Conservation (phyloP, 2,113 vertebrate genomes). For the Anser brachyrhynchus region DNA sequence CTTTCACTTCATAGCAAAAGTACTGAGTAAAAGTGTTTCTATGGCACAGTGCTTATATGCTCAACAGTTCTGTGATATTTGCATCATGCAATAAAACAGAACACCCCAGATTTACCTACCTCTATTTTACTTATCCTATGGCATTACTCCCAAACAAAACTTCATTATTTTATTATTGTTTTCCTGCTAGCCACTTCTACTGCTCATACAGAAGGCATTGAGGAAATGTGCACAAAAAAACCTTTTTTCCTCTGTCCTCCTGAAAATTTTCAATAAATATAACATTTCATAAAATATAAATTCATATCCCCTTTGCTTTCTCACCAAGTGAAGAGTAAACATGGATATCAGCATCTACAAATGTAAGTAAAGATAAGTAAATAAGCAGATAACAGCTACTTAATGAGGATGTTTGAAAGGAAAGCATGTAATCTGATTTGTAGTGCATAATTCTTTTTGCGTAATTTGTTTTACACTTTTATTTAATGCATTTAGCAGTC, state of each 20-base stretch:
- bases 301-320: constrained; percentile 9
- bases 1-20: background rate
- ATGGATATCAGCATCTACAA: background rate
- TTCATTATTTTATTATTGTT: background rate
- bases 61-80: background rate
- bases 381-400: constrained; percentile 3
- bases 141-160: background rate
- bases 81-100: background rate
- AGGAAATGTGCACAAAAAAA: background rate
- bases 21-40: background rate
- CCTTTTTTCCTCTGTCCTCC: background rate
- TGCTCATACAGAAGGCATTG: background rate
- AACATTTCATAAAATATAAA: constrained; percentile 24
- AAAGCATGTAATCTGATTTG: constrained; percentile 37
- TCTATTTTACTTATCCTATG: background rate
- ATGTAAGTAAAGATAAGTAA: background rate
- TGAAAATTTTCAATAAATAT: background rate
- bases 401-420: background rate
- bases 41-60: background rate
- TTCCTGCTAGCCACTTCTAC: background rate
- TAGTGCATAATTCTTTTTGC: constrained; percentile 35
- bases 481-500: background rate
- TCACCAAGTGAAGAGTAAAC: constrained; percentile 8
- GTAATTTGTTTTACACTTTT: constrained; percentile 49
- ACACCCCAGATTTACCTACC: background rate